Conservation (phyloP, 30 jellyfish, hydroid and myxozoan genomes). For the Cassiopea andromeda region DNA sequence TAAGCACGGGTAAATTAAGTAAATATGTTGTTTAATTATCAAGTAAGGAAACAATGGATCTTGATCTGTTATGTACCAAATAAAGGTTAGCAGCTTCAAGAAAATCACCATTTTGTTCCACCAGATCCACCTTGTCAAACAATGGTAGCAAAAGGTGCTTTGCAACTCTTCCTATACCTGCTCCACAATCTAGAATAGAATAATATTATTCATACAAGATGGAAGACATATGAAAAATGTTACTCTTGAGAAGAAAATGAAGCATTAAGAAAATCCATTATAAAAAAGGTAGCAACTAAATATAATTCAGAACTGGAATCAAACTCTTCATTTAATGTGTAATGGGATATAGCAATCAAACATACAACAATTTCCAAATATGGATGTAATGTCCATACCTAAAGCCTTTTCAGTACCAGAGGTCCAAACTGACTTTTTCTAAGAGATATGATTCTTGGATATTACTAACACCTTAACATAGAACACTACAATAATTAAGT, state of each 20-base stretch:
- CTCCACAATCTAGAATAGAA: slow-evolving; percentile 86
- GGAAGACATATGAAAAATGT: background rate
- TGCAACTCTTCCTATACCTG: slow-evolving; percentile 97
- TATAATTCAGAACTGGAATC: too few relatives aligned
- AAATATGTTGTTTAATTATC: too few relatives aligned
- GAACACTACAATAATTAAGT: too few relatives aligned
- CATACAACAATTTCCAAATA: too few relatives aligned
- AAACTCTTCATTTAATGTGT: too few relatives aligned
- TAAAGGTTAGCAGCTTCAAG: slow-evolving; percentile 47
- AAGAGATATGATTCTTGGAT: background rate
- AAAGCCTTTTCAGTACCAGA: slow-evolving; percentile 46
- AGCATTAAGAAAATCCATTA: too few relatives aligned
- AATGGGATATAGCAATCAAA: too few relatives aligned
- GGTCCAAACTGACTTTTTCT: slow-evolving; percentile 45
- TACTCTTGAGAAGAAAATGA: too few relatives aligned
- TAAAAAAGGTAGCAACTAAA: too few relatives aligned
- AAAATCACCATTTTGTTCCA: slow-evolving; percentile 81
- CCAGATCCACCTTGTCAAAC: slow-evolving; percentile 84
- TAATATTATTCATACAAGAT: background rate
- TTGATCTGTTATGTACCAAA: slow-evolving; percentile 23
- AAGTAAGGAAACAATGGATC: too few relatives aligned
- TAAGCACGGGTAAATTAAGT: too few relatives aligned
- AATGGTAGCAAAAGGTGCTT: slow-evolving; percentile 67
- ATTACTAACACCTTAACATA: too few relatives aligned
- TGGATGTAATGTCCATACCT: slow-evolving; percentile 13